Evolutionary conservation across 92 coral and sea anemone species (phyloP).

Genomic region (Muricea muricata): DNA sequence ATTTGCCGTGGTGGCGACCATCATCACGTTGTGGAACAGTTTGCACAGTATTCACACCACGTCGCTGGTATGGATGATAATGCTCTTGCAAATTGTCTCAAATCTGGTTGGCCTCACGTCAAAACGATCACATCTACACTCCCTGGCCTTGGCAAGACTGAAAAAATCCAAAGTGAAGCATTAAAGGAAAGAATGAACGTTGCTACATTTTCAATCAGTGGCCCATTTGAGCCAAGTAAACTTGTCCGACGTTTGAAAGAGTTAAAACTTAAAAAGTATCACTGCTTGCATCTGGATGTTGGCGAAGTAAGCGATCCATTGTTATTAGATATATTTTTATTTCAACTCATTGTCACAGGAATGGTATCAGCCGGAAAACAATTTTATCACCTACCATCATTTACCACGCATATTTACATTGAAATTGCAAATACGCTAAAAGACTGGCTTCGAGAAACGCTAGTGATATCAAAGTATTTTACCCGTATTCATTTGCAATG

Average conservation of each 20-base stretch:
- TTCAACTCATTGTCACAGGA: constrained; percentile 33
- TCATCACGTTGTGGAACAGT: constrained; percentile 76
- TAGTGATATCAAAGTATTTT: constrained; percentile 29
- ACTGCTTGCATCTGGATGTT: constrained; percentile 41
- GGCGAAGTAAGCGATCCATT: constrained; percentile 45
- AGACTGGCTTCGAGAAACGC: constrained; percentile 29
- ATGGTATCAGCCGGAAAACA: constrained; percentile 42
- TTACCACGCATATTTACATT: constrained; percentile 29
- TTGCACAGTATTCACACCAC: constrained; percentile 56
- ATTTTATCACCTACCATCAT: constrained; percentile 36
- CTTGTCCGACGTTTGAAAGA: constrained; percentile 29
- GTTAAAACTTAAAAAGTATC: constrained; percentile 16
- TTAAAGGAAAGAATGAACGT: neutral
- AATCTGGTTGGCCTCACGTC: constrained; percentile 13
- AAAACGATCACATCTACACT: constrained; percentile 41
- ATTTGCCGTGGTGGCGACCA: constrained; percentile 81
- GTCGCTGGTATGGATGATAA: constrained; percentile 66
- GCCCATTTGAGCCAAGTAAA: constrained; percentile 7
- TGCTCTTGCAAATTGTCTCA: neutral
- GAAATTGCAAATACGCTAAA: constrained; percentile 46
- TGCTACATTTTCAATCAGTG: constrained; percentile 35
- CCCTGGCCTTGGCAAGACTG: constrained; percentile 57
- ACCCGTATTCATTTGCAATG: constrained; percentile 21
- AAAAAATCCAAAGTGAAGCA: constrained; percentile 12
- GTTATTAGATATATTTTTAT: constrained; percentile 30